Conservation (phyloP, 2,888 invertebrate species). For the Scaptomyza caliginosa region DNA sequence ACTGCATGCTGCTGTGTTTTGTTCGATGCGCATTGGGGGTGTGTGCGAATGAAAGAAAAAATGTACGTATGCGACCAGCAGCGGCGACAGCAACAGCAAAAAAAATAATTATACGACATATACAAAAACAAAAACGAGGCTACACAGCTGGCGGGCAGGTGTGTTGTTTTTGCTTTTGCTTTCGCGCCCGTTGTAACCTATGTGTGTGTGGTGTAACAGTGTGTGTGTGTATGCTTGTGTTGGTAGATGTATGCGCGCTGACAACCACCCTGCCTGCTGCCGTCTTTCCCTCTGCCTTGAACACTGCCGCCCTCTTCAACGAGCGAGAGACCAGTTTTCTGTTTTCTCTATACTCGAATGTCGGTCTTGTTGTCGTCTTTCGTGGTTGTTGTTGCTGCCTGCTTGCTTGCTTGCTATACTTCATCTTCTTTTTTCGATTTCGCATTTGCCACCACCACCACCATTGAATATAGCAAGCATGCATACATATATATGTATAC, state of each 20-base stretch:
- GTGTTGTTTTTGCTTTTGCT: conserved; percentile 62
- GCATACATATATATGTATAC: background rate
- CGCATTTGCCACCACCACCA: conserved; percentile 58
- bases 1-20: conserved; percentile 39
- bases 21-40: conserved; percentile 59
- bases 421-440: conserved; percentile 75
- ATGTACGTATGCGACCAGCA: conserved; percentile 22
- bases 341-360: conserved; percentile 72
- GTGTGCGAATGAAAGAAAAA: conserved; percentile 67
- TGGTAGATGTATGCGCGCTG: conserved; percentile 19
- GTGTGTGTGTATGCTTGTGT: background rate
- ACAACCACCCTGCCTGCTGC: conserved; percentile 57
- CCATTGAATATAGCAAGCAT: conserved; percentile 23
- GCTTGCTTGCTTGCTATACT: conserved; percentile 64
- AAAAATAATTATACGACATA: conserved; percentile 29
- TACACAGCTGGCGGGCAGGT: conserved; percentile 81
- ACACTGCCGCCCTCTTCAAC: conserved; percentile 23
- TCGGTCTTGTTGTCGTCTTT: conserved; percentile 35
- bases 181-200: conserved; percentile 47
- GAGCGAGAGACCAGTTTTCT: conserved; percentile 63
- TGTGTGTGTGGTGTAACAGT: background rate
- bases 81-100: conserved; percentile 4
- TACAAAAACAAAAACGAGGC: conserved; percentile 62
- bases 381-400: conserved; percentile 46
- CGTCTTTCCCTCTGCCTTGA: conserved; percentile 6